Conservation (phyloP, 2,113 vertebrate species). For the Cranoglanis bouderius region DNA sequence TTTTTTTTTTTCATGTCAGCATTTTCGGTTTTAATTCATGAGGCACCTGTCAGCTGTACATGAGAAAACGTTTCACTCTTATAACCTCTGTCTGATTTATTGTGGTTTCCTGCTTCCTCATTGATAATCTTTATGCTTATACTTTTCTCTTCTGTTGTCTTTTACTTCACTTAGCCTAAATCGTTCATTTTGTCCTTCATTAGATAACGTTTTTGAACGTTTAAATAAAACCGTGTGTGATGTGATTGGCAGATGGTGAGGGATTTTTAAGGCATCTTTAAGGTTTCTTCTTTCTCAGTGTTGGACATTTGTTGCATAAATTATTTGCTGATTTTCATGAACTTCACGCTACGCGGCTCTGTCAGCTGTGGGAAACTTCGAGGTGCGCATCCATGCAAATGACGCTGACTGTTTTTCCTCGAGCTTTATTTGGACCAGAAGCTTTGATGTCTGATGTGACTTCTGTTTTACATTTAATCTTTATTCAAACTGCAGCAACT, state of each 20-base stretch:
- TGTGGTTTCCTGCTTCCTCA: background rate
- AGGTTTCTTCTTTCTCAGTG: constrained; percentile 12
- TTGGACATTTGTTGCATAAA: constrained; percentile 31
- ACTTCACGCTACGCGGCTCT: constrained; percentile 1
- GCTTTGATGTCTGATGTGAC: background rate
- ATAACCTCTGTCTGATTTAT: background rate
- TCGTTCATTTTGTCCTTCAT: background rate
- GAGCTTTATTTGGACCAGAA: background rate
- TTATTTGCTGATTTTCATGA: constrained; percentile 41
- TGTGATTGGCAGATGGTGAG: constrained; percentile 41
- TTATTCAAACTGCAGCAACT: background rate
- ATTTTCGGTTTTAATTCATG: constrained; percentile 10
- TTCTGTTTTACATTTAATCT: background rate
- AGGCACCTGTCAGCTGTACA: constrained; percentile 29
- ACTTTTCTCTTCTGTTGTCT: background rate
- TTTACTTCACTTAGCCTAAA: too few relatives aligned
- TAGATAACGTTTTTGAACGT: background rate
- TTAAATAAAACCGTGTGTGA: background rate
- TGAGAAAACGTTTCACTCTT: background rate
- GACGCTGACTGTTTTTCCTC: constrained; percentile 17
- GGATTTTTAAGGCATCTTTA: constrained; percentile 12
- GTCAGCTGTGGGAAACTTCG: background rate
- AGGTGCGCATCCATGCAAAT: background rate
- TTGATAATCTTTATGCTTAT: background rate
- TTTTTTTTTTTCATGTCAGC: constrained; percentile 5